These are phyloP conservation scores for Hetaerina americana DNA, from an alignment of 1,140 invertebrate genomes.

Conservation along the genomic window DNA sequence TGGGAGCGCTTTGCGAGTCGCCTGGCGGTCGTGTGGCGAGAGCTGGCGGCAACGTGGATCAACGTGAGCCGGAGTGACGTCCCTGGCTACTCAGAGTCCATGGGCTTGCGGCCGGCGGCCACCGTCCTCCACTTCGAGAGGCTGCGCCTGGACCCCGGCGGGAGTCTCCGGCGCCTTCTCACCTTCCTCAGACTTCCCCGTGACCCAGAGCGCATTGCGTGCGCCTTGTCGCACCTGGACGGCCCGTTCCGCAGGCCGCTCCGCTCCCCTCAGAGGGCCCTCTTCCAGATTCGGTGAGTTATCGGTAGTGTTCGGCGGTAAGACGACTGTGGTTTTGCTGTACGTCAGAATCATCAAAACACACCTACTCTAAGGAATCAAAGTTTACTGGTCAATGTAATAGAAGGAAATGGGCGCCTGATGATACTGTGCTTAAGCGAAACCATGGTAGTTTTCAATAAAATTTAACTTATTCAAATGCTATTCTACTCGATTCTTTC, in stretches of 20 bases:
- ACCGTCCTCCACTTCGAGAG: conserved; percentile 19
- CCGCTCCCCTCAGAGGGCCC: not conserved
- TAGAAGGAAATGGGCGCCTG: too few species aligned
- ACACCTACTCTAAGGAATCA: too few species aligned
- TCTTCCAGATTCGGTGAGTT: conserved; percentile 3
- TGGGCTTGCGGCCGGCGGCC: not conserved
- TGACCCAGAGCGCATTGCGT: conserved; percentile 12
- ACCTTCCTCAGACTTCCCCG: conserved; percentile 10
- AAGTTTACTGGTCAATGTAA: too few species aligned
- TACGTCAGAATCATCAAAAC: too few species aligned
- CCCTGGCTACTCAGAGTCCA: not conserved
- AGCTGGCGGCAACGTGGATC: conserved; percentile 11
- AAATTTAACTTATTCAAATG: too few species aligned
- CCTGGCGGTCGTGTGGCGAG: conserved; percentile 5
- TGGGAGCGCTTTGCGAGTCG: conserved; percentile 15
- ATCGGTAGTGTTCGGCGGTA: too few species aligned
- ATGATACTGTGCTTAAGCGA: too few species aligned
- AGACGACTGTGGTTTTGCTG: too few species aligned
- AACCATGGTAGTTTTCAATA: too few species aligned
- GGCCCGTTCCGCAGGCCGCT: conserved; percentile 8
- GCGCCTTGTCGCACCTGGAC: conserved; percentile 10
- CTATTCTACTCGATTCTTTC: too few species aligned
- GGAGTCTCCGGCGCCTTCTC: conserved; percentile 13
- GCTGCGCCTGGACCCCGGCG: conserved; percentile 13
- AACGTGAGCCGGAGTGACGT: not conserved